A percentile compares a stretch with the other conserved stretches of the same genome.
phyloP scores from a whole-genome alignment of 2,113 vertebrate species.

The Anas platyrhynchos region DNA sequence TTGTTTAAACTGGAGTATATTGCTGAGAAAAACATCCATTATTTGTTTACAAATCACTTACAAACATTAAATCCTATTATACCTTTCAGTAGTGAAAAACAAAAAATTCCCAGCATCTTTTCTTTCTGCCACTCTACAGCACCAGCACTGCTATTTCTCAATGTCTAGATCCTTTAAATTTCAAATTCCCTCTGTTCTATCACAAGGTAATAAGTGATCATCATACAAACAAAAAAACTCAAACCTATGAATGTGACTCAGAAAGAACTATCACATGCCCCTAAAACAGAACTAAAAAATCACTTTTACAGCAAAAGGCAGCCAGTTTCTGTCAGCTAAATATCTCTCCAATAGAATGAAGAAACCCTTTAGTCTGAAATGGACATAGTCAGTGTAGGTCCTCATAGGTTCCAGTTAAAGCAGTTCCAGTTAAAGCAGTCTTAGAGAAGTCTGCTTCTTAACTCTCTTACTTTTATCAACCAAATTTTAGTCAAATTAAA shows the following conservation, averaged over 20 bases:
- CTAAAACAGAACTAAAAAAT: too few species aligned
- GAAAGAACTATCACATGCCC: too few species aligned
- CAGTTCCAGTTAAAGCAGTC: too few species aligned
- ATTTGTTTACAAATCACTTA: slow-evolving; percentile 40
- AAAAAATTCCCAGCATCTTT: not conserved
- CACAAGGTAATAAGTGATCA: not conserved
- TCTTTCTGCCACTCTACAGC: not conserved
- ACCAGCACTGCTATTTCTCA: not conserved
- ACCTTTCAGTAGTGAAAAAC: not conserved
- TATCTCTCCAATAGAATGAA: too few species aligned
- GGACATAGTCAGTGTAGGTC: too few species aligned
- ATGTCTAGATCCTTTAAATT: not conserved
- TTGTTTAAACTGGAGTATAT: slow-evolving; percentile 40
- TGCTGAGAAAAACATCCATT: slow-evolving; percentile 25
- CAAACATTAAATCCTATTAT: slow-evolving; percentile 33
- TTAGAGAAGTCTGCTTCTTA: not conserved
- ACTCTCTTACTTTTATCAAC: not conserved
- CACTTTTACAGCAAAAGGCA: too few species aligned
- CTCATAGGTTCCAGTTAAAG: too few species aligned
- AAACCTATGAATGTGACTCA: not conserved
- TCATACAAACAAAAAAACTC: not conserved
- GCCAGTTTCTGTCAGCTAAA: too few species aligned
- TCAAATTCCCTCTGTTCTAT: not conserved
- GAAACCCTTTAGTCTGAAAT: too few species aligned
- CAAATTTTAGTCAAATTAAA: not conserved